A percentile compares a stretch with the other conserved stretches of the same genome.
These are phyloP conservation scores for Craterocephalus amniculus DNA, from an alignment of 2,797 vertebrate species.

Conservation along the genomic window DNA sequence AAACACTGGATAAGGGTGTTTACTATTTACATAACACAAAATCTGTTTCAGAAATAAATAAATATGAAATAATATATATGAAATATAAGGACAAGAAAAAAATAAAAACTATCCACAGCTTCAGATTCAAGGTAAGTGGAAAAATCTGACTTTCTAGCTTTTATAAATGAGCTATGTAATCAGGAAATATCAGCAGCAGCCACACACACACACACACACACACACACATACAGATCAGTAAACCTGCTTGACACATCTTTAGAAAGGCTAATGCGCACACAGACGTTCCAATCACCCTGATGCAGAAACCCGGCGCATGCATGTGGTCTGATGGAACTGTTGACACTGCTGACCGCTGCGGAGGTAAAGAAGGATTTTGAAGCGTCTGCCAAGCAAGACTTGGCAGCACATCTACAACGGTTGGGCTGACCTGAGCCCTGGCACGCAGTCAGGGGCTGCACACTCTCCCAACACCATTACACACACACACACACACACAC, in stretches of 20 bases:
- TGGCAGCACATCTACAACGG: constrained; percentile 68
- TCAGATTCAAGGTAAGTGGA: background rate
- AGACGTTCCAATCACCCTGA: constrained; percentile 60
- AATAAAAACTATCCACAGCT: background rate
- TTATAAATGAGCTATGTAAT: no score
- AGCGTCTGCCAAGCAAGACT: constrained; percentile 68
- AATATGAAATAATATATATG: background rate
- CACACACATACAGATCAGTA: constrained; percentile 12
- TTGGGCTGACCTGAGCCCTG: constrained; percentile 70
- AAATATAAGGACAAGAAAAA: background rate
- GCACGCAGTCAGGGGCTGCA: constrained; percentile 44
- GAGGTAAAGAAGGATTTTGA: constrained; percentile 69
- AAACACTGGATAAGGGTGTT: no score
- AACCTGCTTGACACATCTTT: constrained; percentile 60
- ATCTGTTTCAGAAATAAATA: no score
- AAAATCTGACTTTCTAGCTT: background rate
- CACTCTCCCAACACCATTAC: constrained; percentile 48
- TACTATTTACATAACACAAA: no score
- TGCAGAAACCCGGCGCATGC: constrained; percentile 58
- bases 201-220: constrained; percentile 30
- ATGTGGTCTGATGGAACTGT: constrained; percentile 69
- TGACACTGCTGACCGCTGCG: constrained; percentile 76
- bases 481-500: no score
- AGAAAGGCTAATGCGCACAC: constrained; percentile 45
- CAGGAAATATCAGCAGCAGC: constrained; percentile 44